Evolutionary conservation across 64 coral and sea anemone species (phyloP).

Genomic region (Stylophora pistillata): DNA sequence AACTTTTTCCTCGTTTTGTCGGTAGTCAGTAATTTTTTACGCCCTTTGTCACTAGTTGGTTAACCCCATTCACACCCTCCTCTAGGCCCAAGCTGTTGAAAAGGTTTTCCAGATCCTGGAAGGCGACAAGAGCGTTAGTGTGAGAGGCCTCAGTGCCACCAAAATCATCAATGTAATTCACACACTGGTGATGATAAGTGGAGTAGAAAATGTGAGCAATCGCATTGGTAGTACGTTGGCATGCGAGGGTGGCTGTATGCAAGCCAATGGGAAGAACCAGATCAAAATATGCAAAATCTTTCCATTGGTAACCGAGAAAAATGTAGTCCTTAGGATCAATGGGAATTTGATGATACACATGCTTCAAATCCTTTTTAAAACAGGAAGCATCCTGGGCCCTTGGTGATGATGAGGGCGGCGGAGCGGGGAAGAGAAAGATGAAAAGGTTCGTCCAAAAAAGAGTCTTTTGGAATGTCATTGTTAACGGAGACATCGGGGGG

Average conservation of each 20-base stretch:
- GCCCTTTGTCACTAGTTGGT: no score
- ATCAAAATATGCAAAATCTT: neutral
- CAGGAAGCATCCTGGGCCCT: neutral
- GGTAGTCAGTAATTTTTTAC: no score
- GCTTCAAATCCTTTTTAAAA: neutral
- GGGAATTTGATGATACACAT: constrained; percentile 2
- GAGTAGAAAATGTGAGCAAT: constrained; percentile 1
- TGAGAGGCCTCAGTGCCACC: neutral
- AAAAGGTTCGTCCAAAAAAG: neutral
- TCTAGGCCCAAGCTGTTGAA: constrained; percentile 18
- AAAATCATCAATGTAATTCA: constrained; percentile 28
- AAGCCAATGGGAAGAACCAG: neutral
- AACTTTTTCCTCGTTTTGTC: no score
- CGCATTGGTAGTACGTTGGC: constrained; percentile 16
- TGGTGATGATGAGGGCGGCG: neutral
- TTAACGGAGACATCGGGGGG: neutral
- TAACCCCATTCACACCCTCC: no score
- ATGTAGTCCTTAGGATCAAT: neutral
- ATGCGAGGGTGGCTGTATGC: neutral
- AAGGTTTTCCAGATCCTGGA: constrained; percentile 2
- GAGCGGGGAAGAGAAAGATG: neutral
- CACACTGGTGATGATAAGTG: neutral
- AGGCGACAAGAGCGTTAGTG: neutral
- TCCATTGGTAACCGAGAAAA: neutral
- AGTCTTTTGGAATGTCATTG: constrained; percentile 16